phyloP scores from a whole-genome alignment of 2,888 invertebrate genomes.

The Brachyptera risi region DNA sequence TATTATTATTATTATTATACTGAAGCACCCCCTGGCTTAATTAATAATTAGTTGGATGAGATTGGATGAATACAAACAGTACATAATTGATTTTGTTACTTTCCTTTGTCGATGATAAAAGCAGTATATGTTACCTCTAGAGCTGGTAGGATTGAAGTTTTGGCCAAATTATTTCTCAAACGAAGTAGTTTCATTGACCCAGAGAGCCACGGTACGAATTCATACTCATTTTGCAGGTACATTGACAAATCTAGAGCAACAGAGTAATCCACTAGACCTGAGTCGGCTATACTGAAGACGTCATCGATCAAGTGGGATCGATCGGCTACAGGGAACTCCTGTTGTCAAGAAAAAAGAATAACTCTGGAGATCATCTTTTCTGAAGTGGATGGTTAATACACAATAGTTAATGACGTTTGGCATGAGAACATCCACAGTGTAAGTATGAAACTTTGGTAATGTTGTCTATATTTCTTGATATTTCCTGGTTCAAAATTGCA shows the following conservation, averaged over 20 bases:
- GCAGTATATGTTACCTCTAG: slow-evolving; percentile 53
- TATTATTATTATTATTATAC: too few species aligned
- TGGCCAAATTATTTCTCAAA: slow-evolving; percentile 53
- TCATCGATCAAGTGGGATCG: slow-evolving; percentile 78
- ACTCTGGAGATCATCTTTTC: not conserved
- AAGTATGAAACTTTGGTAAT: too few species aligned
- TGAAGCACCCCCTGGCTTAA: too few species aligned
- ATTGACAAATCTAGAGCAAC: slow-evolving; percentile 65
- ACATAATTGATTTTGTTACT: too few species aligned
- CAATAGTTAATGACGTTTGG: not conserved
- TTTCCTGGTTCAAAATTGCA: too few species aligned
- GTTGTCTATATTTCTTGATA: too few species aligned
- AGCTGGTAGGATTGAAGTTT: slow-evolving; percentile 51
- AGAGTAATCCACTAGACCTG: slow-evolving; percentile 61
- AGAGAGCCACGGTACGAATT: slow-evolving; percentile 74
- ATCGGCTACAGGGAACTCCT: slow-evolving; percentile 49
- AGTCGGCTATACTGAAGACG: slow-evolving; percentile 72
- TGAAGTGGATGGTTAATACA: not conserved
- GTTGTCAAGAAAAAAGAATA: not conserved
- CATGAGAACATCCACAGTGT: too few species aligned
- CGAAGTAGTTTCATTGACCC: slow-evolving; percentile 51
- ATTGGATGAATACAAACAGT: too few species aligned
- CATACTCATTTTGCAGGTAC: slow-evolving; percentile 62
- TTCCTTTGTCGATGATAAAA: too few species aligned
- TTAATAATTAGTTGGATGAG: too few species aligned